Evolutionary conservation across 2,113 vertebrate genomes (phyloP), one percentile per base, ranked within the genome.

Genomic region (Oncorhynchus keta): DNA sequence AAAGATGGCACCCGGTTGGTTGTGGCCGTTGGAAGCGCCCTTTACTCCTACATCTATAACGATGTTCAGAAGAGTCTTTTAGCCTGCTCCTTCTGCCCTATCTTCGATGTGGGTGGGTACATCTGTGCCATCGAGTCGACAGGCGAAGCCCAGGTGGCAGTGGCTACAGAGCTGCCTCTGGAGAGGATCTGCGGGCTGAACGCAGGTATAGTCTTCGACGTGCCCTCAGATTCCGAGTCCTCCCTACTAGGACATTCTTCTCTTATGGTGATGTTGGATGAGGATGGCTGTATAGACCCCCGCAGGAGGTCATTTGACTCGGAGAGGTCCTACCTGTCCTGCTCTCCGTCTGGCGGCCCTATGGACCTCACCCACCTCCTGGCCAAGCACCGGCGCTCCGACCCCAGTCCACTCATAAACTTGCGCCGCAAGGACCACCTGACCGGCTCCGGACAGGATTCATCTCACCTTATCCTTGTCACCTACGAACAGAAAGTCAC

Each of bases 41-140:
- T 99, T 8, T 95, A 95, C 76, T 97, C 96, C 0, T 99, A 95
- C n/a, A 90, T 96, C 64, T 99, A 97, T 97, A 95, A 97, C 13
- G 93, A 95, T 79, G 88, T 94, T 78, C 95, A 96, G 88, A 96
- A 96, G 81, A 94, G 89, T 1, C 88, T 99, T 20, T 87, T 78
- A 0, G 85, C 93, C 0, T 98, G 96, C 77, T 90, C 93, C 2
- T 95, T 95, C 80, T 97, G 95, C 86, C 96, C 97, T 0, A 14
- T 97, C 76, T 96, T 98, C 72, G 94, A 96, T 0, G 91, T 98
- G 18, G 95, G 94, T 13, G 95, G 95, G 24, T 92, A 89, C 20
- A 90, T 99, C 79, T 94, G 97, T 64, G 94, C 95, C 1, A 88
- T 98, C 0, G 90, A 94, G 68, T 90, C 96, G 4, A 96, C 95